These are phyloP conservation scores for Rhinolophus sinicus DNA, from an alignment of 2,113 vertebrate species.

Conservation along the genomic window DNA sequence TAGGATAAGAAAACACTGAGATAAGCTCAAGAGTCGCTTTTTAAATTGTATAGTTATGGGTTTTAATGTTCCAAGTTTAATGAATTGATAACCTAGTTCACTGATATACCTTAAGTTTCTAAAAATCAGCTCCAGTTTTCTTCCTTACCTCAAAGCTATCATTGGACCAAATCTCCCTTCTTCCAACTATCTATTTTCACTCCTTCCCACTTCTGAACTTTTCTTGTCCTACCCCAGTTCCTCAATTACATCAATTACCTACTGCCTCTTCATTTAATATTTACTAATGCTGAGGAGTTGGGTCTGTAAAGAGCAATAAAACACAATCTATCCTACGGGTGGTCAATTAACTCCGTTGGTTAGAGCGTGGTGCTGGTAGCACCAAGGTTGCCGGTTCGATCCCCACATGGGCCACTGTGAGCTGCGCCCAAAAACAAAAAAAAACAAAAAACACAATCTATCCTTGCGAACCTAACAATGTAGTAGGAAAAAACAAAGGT, in stretches of 20 bases:
- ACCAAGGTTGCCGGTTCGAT: too few species aligned
- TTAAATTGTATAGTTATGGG: neutral
- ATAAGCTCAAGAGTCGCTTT: neutral
- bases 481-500: neutral
- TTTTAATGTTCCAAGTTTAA: slow-evolving; percentile 26
- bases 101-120: neutral
- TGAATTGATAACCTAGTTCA: slow-evolving; percentile 15
- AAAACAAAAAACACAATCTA: neutral
- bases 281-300: neutral
- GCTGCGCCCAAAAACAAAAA: too few species aligned
- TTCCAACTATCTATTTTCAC: neutral
- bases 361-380: too few species aligned
- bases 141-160: neutral
- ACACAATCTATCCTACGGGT: neutral
- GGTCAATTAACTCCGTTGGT: too few species aligned
- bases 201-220: neutral
- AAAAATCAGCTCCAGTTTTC: neutral
- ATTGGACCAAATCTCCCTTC: neutral
- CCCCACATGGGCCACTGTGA: too few species aligned
- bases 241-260: slow-evolving; percentile 12
- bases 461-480: neutral
- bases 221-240: neutral
- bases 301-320: neutral
- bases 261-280: slow-evolving; percentile 34
- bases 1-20: neutral